Base-by-base conservation (phyloP, 1,140 invertebrate species). In the Leucophenga varia region DNA sequence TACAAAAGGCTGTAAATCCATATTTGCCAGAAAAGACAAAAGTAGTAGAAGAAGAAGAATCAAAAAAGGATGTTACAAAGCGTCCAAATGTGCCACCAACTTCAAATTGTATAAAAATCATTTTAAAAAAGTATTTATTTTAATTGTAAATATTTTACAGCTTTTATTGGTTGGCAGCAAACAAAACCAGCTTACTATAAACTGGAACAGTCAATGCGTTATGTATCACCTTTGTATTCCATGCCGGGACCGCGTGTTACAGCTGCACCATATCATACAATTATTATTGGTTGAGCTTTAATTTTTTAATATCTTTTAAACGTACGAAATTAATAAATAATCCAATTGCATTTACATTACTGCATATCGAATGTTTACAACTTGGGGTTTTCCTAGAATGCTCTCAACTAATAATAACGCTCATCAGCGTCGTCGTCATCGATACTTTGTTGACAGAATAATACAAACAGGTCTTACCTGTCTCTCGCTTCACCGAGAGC, bases 261-360 rank as follows among this genome's bases (percentile, higher is more conserved):
- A n/a, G 39, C 52, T 10, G 61, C 54, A 1, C 61, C 71, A 3
- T 74, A 74, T 34, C 55, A 67, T 45, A 32, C 36, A 8, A 63
- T 74, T 30, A 52, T 64, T 7, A 74, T 74, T 36, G 71, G 71
- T 8, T 74, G 55, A 49, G n/a, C n/a, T n/a, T n/a, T n/a, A n/a
- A n/a, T n/a, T n/a, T n/a, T n/a, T n/a, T n/a, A n/a, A n/a, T n/a
- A n/a, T n/a, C n/a, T n/a, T n/a, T n/a, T n/a, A n/a, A n/a, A n/a
- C n/a, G n/a, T n/a, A n/a, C n/a, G n/a, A n/a, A n/a, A n/a, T n/a
- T n/a, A n/a, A n/a, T n/a, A n/a, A n/a, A n/a, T n/a, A n/a, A n/a
- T n/a, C n/a, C n/a, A n/a, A n/a, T n/a, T n/a, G n/a, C n/a, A n/a
- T n/a, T n/a, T n/a, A n/a, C n/a, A n/a, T n/a, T n/a, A n/a, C n/a